These are phyloP conservation scores for Drosophila elegans DNA, from an alignment of 1,140 invertebrate species.

Conservation along the genomic window DNA sequence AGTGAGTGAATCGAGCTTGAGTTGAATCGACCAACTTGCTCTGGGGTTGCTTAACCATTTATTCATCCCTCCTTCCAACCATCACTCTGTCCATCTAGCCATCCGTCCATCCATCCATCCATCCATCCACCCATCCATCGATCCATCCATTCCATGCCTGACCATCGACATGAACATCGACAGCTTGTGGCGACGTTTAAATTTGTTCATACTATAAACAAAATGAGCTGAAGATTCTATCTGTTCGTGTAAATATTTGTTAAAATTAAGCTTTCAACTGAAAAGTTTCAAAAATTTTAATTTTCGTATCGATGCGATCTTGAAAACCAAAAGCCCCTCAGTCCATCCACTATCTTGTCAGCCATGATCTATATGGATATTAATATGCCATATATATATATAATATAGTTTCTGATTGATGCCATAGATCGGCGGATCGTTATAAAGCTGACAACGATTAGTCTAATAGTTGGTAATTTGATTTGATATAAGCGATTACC, in stretches of 20 bases:
- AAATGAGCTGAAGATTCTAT: constrained; percentile 76
- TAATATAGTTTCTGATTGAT: constrained; percentile 17
- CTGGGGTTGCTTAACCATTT: constrained; percentile 46
- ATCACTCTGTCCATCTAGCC: neutral
- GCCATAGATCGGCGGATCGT: constrained; percentile 19
- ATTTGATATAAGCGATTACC: constrained; percentile 50
- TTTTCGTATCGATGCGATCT: constrained; percentile 8
- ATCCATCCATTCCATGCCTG: constrained; percentile 26
- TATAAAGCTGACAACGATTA: constrained; percentile 42
- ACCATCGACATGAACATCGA: constrained; percentile 66
- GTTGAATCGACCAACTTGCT: constrained; percentile 60
- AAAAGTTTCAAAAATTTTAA: constrained; percentile 62
- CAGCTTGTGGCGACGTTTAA: constrained; percentile 76
- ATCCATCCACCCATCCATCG: neutral
- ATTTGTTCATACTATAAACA: constrained; percentile 76
- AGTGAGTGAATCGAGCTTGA: constrained; percentile 54
- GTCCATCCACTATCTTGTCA: constrained; percentile 14
- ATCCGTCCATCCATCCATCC: neutral
- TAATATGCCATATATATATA: neutral
- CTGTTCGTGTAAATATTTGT: constrained; percentile 79
- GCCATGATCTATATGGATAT: constrained; percentile 14
- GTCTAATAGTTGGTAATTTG: constrained; percentile 48
- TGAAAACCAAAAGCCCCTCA: neutral
- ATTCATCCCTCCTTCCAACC: neutral
- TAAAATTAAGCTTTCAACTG: constrained; percentile 79